A percentile compares a stretch with the other conserved stretches of the same genome.
Evolutionary conservation across 2,797 vertebrate genomes (phyloP).

Genomic region (Aselliscus stoliczkanus): DNA sequence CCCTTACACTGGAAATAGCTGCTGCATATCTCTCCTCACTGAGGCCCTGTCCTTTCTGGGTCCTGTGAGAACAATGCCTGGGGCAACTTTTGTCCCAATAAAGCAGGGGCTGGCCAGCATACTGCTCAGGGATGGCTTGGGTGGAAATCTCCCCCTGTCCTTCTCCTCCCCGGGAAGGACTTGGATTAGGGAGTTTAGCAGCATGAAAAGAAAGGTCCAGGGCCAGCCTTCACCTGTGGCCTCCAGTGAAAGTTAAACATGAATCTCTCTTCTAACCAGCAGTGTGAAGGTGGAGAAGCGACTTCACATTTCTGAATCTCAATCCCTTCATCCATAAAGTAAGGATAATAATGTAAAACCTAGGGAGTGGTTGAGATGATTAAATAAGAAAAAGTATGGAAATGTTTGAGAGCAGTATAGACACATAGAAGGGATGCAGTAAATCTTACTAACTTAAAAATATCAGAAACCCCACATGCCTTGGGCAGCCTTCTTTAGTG

Average conservation of each 20-base stretch:
- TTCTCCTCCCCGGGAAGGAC: too few relatives aligned
- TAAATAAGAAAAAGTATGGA: not conserved
- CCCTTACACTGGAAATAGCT: not conserved
- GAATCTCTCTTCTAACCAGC: not conserved
- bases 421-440: not conserved
- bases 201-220: not conserved
- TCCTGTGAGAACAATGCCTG: not conserved
- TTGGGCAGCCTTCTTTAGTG: not conserved
- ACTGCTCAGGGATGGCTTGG: not conserved
- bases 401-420: not conserved
- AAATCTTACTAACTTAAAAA: not conserved
- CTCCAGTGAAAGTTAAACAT: not conserved
- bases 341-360: not conserved
- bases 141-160: not conserved
- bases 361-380: not conserved
- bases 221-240: too few relatives aligned
- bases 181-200: not conserved
- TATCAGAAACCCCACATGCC: not conserved
- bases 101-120: not conserved
- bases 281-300: not conserved
- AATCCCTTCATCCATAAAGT: not conserved
- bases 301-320: not conserved
- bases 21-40: not conserved
- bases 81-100: not conserved
- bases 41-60: slow-evolving; percentile 13